A percentile compares a stretch with the other conserved stretches of the same genome.
Conservation (phyloP, 92 coral and sea anemone species). For the Anthopleura xanthogrammica region DNA sequence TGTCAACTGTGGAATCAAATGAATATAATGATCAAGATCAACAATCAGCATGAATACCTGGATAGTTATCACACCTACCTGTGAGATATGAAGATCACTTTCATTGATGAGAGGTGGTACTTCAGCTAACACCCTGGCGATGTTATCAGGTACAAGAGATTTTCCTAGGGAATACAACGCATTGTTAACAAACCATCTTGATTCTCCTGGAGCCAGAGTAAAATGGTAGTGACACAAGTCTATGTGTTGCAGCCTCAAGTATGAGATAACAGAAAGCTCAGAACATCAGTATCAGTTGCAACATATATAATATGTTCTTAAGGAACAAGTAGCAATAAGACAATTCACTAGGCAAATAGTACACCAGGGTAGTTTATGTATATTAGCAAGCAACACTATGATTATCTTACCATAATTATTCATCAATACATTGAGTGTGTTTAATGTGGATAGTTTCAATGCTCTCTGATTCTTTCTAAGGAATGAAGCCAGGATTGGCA, state of each 20-base stretch:
- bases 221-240: too few species aligned
- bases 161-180: background rate
- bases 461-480: constrained; percentile 97
- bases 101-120: constrained; percentile 92
- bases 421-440: constrained; percentile 86
- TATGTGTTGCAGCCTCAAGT: too few species aligned
- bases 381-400: constrained; percentile 52
- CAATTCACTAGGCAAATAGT: too few species aligned
- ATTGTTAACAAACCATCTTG: too few species aligned
- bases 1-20: constrained; percentile 59
- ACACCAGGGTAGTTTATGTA: too few species aligned
- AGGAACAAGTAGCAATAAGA: too few species aligned
- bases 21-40: background rate
- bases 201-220: too few species aligned
- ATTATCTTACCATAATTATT: constrained; percentile 89
- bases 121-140: constrained; percentile 83
- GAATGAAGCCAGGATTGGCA: constrained; percentile 96
- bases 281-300: constrained; percentile 25
- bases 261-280: too few species aligned
- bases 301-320: background rate
- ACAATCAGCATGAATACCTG: background rate
- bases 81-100: constrained; percentile 96
- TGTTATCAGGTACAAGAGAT: constrained; percentile 61
- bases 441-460: constrained; percentile 79
- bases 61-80: constrained; percentile 45